A percentile compares a stretch with the other conserved stretches of the same genome.
Conservation (phyloP, 2,113 vertebrate genomes). For the Mungos mungo region DNA sequence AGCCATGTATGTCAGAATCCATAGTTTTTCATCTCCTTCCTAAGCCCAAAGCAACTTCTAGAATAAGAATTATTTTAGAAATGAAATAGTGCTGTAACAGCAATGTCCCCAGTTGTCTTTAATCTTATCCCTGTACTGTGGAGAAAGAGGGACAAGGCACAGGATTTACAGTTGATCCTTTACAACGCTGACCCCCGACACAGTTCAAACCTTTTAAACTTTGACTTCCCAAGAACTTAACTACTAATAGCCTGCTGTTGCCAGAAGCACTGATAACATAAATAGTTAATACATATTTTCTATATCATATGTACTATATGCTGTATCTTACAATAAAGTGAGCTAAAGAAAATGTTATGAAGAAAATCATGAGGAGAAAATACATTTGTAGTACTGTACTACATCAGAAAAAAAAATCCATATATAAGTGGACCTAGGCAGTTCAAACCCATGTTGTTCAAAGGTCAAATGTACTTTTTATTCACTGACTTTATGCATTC, state of each 20-base stretch:
- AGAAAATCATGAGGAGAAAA: neutral
- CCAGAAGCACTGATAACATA: neutral
- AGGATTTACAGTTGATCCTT: neutral
- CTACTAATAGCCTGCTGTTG: neutral
- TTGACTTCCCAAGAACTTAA: neutral
- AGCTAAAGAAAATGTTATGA: neutral
- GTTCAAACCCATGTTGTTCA: neutral
- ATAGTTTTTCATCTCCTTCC: neutral
- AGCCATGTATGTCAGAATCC: neutral
- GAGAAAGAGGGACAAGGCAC: neutral
- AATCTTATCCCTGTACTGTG: neutral
- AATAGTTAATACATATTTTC: neutral
- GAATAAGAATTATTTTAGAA: constrained; percentile 26
- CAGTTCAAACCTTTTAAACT: neutral
- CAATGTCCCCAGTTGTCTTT: neutral
- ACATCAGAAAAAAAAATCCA: neutral
- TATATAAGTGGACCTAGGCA: neutral
- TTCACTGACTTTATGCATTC: neutral
- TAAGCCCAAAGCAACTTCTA: neutral
- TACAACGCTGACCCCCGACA: neutral
- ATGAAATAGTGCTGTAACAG: neutral
- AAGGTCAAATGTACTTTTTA: neutral
- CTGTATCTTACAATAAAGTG: neutral
- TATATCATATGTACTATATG: neutral
- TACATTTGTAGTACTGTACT: neutral